Evolutionary conservation across 2,113 vertebrate species (phyloP), one percentile per base, ranked within the genome.

Genomic region (Athene cunicularia): DNA sequence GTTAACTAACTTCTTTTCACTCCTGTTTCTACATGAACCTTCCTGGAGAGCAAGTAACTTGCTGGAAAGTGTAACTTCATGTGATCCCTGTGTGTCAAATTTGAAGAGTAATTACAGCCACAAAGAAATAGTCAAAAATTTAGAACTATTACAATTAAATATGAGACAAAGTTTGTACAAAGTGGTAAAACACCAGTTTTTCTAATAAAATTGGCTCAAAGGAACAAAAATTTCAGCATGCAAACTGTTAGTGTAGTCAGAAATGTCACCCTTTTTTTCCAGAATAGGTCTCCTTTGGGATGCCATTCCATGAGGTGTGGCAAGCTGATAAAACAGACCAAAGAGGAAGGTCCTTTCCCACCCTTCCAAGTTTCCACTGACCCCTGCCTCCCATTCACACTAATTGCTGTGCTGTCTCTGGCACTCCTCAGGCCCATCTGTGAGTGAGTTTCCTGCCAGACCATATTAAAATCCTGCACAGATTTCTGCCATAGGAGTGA

Each of bases 361-460:
- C 23, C 33, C 62, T 86, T 70, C 53, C 86, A 80, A 70, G 53
- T 68, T 80, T 73, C 86, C 45, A 30, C 75, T 83, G 93, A 68
- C 67, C 75, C 39, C 39, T 66, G 66, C 35, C 59, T 92, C 59
- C 49, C 75, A 80, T 49, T 90, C 83, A 28, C n/a, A n/a, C 7
- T 62, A 81, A 83, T 66, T 88, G 80, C 71, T 73, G 67, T 73
- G 86, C 93, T 80, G 75, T 80, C 86, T 70, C 80, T 95, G 88
- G 88, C 71, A 66, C 45, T 52, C 63, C 83, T 77, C 75, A 86
- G 53, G 39, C 45, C 82, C 95, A 91, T 80, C 96, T 88, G 90
- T 77, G 87, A 73, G 30, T 11, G 59, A 89, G 27, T 81, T 97
- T 86, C 86, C 87, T 94, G 96, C 95, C 94, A 97, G 92, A 59